These are phyloP conservation scores for Montipora cactus DNA, from an alignment of 64 coral and sea anemone genomes.

Conservation along the genomic window DNA sequence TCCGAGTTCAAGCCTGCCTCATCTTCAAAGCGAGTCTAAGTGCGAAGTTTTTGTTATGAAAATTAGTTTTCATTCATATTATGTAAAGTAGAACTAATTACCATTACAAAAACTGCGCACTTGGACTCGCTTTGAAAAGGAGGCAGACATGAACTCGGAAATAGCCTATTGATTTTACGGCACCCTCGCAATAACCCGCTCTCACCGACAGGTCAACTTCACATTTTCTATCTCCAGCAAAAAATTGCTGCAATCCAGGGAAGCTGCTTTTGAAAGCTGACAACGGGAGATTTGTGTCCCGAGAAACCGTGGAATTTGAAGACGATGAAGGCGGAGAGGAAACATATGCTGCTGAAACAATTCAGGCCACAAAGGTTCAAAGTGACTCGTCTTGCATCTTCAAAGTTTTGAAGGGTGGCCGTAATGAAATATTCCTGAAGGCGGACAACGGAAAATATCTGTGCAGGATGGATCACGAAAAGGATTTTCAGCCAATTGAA, in stretches of 20 bases:
- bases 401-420: background rate
- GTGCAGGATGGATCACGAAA: background rate
- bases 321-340: background rate
- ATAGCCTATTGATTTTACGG: too few species aligned
- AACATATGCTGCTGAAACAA: background rate
- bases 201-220: too few species aligned
- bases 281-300: background rate
- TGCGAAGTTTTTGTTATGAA: too few species aligned
- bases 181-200: too few species aligned
- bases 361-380: background rate
- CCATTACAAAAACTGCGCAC: too few species aligned
- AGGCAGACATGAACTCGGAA: too few species aligned
- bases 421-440: background rate
- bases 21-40: too few species aligned
- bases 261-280: background rate
- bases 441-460: background rate
- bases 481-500: background rate
- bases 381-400: background rate
- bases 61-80: too few species aligned
- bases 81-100: too few species aligned
- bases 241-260: background rate
- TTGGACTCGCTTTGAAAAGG: too few species aligned
- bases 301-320: background rate
- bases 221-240: background rate
- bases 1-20: too few species aligned